Conservation (phyloP, 2,888 invertebrate genomes). For the Cephus pygmeus region DNA sequence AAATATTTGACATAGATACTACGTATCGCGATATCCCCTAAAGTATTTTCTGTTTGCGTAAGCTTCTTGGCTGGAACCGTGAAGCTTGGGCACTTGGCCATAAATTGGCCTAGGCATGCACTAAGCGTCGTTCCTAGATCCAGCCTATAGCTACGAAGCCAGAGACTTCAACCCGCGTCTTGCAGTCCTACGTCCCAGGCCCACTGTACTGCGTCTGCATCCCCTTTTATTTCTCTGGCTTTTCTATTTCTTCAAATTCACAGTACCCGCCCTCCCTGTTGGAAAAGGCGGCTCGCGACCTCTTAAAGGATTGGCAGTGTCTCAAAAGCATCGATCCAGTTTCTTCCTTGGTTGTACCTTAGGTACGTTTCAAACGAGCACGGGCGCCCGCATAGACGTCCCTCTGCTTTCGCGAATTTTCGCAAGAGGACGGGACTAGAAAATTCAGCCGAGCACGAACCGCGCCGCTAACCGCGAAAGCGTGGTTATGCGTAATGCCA, state of each 20-base stretch:
- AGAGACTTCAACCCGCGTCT: background rate
- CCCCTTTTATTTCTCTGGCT: background rate
- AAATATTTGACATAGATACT: constrained; percentile 6
- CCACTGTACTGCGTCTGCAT: background rate
- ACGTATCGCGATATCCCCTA: constrained; percentile 23
- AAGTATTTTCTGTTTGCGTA: constrained; percentile 47
- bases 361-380: background rate
- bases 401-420: background rate
- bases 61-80: constrained; percentile 36
- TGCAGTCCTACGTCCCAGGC: background rate
- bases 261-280: constrained; percentile 18
- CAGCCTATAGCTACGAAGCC: background rate
- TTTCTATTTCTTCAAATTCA: constrained; percentile 40
- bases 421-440: background rate
- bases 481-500: background rate
- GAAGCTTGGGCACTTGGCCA: constrained; percentile 44
- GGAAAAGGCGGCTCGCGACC: constrained; percentile 9
- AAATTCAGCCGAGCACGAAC: background rate
- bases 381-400: background rate
- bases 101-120: constrained; percentile 38
- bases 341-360: background rate
- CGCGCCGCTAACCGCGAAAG: background rate
- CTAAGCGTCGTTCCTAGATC: constrained; percentile 31
- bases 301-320: constrained; percentile 42
- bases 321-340: constrained; percentile 37